Evolutionary conservation across 2,888 invertebrate species (phyloP).

Genomic region (Pasiphila rectangulata): DNA sequence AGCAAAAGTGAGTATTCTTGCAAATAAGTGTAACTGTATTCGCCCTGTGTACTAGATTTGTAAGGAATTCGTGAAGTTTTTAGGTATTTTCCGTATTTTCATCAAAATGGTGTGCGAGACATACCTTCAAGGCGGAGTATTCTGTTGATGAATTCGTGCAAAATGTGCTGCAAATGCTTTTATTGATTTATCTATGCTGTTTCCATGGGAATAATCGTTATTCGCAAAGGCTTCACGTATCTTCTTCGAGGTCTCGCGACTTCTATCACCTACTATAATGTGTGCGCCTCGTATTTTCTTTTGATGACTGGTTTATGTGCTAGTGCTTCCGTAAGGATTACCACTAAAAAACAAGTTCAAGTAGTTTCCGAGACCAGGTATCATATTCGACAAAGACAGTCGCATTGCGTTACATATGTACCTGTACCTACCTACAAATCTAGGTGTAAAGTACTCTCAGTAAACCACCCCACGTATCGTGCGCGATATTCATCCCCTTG

Average conservation of each 20-base stretch:
- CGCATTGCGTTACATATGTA: constrained; percentile 28
- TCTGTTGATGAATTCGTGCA: constrained; percentile 48
- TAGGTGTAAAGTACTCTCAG: constrained; percentile 7
- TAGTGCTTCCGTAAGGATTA: constrained; percentile 72
- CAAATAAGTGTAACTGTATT: constrained; percentile 34
- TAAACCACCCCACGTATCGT: constrained; percentile 7
- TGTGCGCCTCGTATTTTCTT: constrained; percentile 38
- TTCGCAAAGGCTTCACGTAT: constrained; percentile 41
- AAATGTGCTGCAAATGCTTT: constrained; percentile 52
- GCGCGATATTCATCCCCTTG: constrained; percentile 37
- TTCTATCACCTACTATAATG: no score
- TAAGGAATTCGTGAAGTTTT: constrained; percentile 11
- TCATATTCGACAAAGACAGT: constrained; percentile 6
- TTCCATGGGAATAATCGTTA: constrained; percentile 65
- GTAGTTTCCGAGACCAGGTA: constrained; percentile 52
- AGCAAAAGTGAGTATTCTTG: constrained; percentile 72
- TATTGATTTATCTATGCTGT: constrained; percentile 70
- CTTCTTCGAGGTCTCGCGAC: constrained; percentile 33
- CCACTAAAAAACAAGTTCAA: constrained; percentile 56
- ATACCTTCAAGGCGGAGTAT: constrained; percentile 43
- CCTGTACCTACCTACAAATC: constrained; percentile 8
- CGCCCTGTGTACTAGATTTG: constrained; percentile 10
- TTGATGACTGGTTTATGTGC: constrained; percentile 77
- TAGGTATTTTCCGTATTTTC: constrained; percentile 30
- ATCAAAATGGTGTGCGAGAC: constrained; percentile 51